Percentiles rank a stretch among this genome's conserved stretches.
phyloP scores from a whole-genome alignment of 1,140 invertebrate species.

The Orchestia grillus region DNA sequence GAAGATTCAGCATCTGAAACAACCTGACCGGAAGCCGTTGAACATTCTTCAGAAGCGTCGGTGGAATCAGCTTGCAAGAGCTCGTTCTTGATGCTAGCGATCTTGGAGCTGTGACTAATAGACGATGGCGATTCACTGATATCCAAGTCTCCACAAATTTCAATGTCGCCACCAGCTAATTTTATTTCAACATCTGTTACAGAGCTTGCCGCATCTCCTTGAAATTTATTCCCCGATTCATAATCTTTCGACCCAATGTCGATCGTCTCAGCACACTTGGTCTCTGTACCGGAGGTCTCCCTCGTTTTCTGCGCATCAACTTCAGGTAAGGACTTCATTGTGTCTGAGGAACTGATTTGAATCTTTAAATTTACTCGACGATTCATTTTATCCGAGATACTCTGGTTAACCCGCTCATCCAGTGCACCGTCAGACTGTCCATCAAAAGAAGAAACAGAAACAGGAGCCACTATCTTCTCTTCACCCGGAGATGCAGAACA shows the following conservation, averaged over 20 bases:
- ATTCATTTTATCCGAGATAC: neutral
- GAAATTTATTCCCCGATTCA: neutral
- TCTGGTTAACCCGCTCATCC: neutral
- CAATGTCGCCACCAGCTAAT: neutral
- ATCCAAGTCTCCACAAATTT: constrained; percentile 42
- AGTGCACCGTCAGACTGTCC: neutral
- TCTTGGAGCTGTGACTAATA: constrained; percentile 35
- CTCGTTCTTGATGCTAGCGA: constrained; percentile 33
- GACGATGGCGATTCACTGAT: constrained; percentile 23
- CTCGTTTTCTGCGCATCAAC: neutral
- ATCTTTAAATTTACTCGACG: neutral
- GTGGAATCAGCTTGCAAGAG: neutral
- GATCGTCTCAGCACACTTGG: neutral
- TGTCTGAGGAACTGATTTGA: neutral
- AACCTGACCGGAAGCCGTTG: constrained; percentile 32
- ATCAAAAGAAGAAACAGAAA: neutral
- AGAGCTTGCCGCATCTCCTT: neutral
- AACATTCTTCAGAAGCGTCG: constrained; percentile 24
- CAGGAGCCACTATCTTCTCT: neutral
- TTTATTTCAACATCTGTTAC: neutral
- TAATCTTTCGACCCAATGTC: neutral
- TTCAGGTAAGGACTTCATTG: neutral
- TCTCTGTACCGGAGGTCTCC: neutral
- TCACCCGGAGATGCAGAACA: constrained; percentile 31
- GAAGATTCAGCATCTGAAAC: constrained; percentile 33